Evolutionary conservation across 2,888 invertebrate genomes (phyloP).

Genomic region (Dicyrtomina minuta): DNA sequence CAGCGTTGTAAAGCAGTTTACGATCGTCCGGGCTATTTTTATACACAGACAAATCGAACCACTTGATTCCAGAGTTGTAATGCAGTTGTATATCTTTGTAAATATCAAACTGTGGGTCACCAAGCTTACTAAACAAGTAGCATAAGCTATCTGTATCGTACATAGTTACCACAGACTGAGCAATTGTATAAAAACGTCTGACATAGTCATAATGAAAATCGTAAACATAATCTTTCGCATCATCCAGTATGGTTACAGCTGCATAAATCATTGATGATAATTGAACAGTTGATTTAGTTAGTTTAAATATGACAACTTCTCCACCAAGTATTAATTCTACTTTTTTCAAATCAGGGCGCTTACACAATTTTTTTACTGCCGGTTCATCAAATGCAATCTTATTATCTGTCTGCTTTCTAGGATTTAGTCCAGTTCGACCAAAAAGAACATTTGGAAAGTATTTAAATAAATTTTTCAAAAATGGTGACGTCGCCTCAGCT

Average conservation of each 20-base stretch:
- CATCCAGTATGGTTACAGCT: constrained; percentile 10
- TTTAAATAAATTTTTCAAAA: constrained; percentile 35
- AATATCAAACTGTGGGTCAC: neutral
- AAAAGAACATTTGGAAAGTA: constrained; percentile 6
- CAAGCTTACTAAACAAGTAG: neutral
- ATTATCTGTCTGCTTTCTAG: neutral
- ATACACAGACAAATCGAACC: constrained; percentile 25
- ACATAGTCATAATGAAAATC: constrained; percentile 22
- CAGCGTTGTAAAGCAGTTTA: neutral
- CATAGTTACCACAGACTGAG: neutral
- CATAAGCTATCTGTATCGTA: constrained; percentile 34
- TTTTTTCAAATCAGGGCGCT: neutral
- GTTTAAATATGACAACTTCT: neutral
- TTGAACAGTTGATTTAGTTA: neutral
- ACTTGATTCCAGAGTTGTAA: neutral
- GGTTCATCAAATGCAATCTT: neutral
- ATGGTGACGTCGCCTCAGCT: constrained; percentile 17
- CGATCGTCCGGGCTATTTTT: neutral
- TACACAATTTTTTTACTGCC: neutral
- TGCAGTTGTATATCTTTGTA: constrained; percentile 20
- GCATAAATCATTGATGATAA: constrained; percentile 7
- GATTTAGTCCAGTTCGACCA: constrained; percentile 20
- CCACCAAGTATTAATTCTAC: neutral
- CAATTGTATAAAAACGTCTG: constrained; percentile 5
- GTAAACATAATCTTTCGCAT: constrained; percentile 10